Base-by-base conservation (phyloP, 1,140 invertebrate genomes). In the Zelostemma sp. region DNA sequence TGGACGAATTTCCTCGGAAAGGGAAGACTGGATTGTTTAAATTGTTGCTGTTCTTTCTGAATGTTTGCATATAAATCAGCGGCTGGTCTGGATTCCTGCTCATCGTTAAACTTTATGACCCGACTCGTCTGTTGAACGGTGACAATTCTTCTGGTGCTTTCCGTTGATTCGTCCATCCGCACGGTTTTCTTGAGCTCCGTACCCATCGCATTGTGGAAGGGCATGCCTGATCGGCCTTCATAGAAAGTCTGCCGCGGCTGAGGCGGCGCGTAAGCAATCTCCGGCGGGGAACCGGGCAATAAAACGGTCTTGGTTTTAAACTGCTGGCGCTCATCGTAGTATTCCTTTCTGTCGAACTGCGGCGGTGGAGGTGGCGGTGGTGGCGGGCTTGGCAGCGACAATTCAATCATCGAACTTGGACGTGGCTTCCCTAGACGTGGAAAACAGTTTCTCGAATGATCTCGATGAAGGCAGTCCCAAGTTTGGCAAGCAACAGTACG, bases 51-150 rank as follows among this genome's bases (percentile, higher is more conserved):
- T 63, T 8, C 40, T 5, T 64, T 54, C 6, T 66, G 31, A 74
- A 53, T 54, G 19, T 41, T 57, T 35, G 57, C 64, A 71, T 62
- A 59, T 0, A 14, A 18, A 58, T 75, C 47, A 45, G 71, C 58
- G 71, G 62, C 5, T 68, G 48, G 31, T 48, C 28, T 41, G 18
- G 41, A n/a, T 16, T 79, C 74, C 18, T 85, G 76, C 18, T 85
- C 75, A 49, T 89, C 86, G 6, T 89, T 89, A 47, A 90, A 90
- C 68, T 91, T 90, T 17, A 92, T 91, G 3, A 91, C 86, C 16
- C 89, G 84, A 50, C 89, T 91, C 0, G 90, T 92, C 75, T 91
- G 90, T 66, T 91, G 88, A 33, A 92, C 86, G 46, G 88, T 91
- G 5, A 92, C 86, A 18, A 91, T 88, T 40, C 90, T 85, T 57